These are phyloP conservation scores for Athene cunicularia DNA, from an alignment of 2,113 vertebrate genomes.

Conservation along the genomic window DNA sequence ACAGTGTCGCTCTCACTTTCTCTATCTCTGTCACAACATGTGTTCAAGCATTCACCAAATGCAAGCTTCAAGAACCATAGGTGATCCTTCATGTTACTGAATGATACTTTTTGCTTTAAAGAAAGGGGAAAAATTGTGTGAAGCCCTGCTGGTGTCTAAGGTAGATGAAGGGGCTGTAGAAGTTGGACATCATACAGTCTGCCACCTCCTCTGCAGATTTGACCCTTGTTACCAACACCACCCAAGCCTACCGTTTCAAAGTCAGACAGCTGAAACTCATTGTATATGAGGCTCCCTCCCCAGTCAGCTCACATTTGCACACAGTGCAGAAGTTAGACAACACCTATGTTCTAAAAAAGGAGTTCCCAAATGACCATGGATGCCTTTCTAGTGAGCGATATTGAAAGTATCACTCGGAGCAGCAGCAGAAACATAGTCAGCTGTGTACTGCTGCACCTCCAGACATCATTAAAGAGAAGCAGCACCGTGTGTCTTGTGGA, in stretches of 20 bases:
- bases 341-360: background rate
- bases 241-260: background rate
- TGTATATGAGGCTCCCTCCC: background rate
- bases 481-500: background rate
- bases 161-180: background rate
- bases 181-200: background rate
- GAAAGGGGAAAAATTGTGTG: background rate
- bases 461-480: fast-evolving
- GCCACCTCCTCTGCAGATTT: background rate
- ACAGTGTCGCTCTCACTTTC: background rate
- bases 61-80: background rate
- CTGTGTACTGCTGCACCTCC: background rate
- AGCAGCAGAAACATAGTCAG: fast-evolving
- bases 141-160: background rate
- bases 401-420: background rate
- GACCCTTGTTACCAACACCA: background rate
- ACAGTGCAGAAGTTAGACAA: background rate
- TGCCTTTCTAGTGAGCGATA: background rate
- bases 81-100: background rate
- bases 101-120: background rate
- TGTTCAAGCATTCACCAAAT: background rate
- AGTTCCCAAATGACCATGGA: background rate
- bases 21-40: background rate
- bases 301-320: background rate
- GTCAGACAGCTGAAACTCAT: background rate